Percentiles rank a stretch among this genome's conserved stretches.
Conservation (phyloP, 2,113 vertebrate species). For the Peromyscus californicus region DNA sequence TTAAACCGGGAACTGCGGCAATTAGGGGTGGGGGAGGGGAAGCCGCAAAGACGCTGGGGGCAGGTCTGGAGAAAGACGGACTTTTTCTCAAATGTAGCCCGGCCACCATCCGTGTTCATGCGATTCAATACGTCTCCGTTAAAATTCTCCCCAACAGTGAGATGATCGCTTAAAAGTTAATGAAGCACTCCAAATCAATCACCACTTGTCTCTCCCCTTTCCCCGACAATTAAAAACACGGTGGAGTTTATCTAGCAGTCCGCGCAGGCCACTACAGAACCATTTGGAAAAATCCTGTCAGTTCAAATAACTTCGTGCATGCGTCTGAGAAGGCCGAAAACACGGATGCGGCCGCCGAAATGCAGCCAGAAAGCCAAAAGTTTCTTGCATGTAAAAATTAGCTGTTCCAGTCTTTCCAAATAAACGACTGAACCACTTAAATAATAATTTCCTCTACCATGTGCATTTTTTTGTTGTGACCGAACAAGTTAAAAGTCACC, state of each 20-base stretch:
- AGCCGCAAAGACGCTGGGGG: background rate
- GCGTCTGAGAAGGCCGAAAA: slow-evolving; percentile 22
- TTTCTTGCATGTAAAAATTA: background rate
- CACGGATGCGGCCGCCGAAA: background rate
- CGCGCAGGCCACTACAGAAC: background rate
- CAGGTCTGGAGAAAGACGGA: slow-evolving; percentile 37
- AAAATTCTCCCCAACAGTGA: background rate
- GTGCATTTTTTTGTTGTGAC: background rate
- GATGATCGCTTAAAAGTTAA: background rate
- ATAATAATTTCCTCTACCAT: background rate
- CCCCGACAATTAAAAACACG: slow-evolving; percentile 61
- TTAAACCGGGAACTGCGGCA: slow-evolving; percentile 67
- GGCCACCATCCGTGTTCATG: background rate
- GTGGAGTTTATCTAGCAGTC: background rate
- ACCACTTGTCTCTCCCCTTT: slow-evolving; percentile 9
- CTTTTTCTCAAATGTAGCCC: background rate
- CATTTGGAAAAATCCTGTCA: slow-evolving; percentile 8
- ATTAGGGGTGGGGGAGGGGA: slow-evolving; percentile 78
- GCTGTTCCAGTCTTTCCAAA: background rate
- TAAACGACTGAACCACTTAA: background rate
- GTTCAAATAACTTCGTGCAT: background rate
- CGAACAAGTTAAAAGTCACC: slow-evolving; percentile 1
- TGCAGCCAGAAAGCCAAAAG: background rate
- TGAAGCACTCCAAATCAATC: background rate
- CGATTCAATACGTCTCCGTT: background rate